phyloP scores from a whole-genome alignment of 2,888 invertebrate species.

The Eupithecia inturbata region DNA sequence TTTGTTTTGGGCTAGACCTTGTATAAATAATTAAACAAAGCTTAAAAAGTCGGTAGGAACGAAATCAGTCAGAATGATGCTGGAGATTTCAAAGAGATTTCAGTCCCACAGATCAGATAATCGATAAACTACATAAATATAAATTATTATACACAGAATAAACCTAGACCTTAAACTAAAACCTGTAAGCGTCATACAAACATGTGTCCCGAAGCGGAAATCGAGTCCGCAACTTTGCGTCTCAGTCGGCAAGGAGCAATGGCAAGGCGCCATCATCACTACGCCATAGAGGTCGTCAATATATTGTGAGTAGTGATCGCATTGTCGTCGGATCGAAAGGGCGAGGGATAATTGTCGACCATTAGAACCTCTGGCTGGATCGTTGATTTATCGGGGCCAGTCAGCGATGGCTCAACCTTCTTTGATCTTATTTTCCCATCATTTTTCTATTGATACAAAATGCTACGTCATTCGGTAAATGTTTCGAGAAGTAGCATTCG shows the following conservation, averaged over 20 bases:
- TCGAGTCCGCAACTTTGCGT: background rate
- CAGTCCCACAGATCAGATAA: background rate
- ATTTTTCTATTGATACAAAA: slow-evolving; percentile 9
- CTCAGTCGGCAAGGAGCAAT: background rate
- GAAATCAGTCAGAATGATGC: background rate
- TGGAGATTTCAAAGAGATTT: background rate
- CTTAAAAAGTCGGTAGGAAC: background rate
- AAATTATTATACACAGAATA: background rate
- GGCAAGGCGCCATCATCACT: background rate
- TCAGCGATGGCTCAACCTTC: slow-evolving; percentile 23
- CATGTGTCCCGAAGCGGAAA: background rate
- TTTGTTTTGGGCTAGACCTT: background rate
- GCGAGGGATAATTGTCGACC: slow-evolving; percentile 43
- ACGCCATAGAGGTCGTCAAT: slow-evolving; percentile 6
- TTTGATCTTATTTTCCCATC: slow-evolving; percentile 19
- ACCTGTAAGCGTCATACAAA: background rate
- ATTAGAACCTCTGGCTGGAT: slow-evolving; percentile 40
- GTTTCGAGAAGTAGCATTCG: background rate
- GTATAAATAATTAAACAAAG: background rate
- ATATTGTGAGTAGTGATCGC: slow-evolving; percentile 13
- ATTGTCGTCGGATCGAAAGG: slow-evolving; percentile 29
- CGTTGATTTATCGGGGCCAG: slow-evolving; percentile 39
- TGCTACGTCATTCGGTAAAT: background rate
- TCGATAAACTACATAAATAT: background rate
- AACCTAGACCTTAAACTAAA: background rate